A percentile compares a stretch with the other conserved stretches of the same genome.
Evolutionary conservation across 2,797 vertebrate species (phyloP).

Genomic region (Bradypus variegatus): DNA sequence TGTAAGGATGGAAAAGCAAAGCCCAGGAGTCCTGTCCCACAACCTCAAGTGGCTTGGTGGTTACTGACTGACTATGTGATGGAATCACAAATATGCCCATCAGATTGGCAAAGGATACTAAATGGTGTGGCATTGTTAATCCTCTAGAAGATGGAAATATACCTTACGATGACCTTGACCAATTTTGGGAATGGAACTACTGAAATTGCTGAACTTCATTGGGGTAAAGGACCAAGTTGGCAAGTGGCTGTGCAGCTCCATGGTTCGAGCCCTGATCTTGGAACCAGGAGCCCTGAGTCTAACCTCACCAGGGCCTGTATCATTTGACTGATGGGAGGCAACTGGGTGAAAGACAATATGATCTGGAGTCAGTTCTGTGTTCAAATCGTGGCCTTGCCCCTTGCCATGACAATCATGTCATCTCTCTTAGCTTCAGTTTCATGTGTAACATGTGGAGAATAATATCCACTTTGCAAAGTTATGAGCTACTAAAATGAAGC

Average conservation of each 20-base stretch:
- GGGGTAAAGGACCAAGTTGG: not conserved
- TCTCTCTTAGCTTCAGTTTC: not conserved
- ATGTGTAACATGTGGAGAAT: not conserved
- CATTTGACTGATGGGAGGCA: not conserved
- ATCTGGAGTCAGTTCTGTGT: not conserved
- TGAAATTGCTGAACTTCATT: not conserved
- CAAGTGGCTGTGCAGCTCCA: not conserved
- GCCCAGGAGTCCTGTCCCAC: not conserved
- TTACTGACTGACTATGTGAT: not conserved
- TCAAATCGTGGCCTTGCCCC: not conserved
- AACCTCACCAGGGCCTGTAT: not conserved
- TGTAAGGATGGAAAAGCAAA: not conserved
- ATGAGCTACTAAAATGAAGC: not conserved
- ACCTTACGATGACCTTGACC: slow-evolving; percentile 30
- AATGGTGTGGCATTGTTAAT: not conserved
- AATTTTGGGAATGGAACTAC: not conserved
- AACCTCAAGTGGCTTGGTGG: not conserved
- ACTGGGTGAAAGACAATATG: not conserved
- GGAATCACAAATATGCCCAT: not conserved
- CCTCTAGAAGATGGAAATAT: not conserved
- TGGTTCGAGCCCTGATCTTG: not conserved
- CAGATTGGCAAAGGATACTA: not conserved
- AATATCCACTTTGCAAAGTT: not conserved
- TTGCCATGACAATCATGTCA: not conserved
- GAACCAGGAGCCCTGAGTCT: not conserved